phyloP scores from a whole-genome alignment of 2,113 vertebrate genomes.

The Crotalus tigris region DNA sequence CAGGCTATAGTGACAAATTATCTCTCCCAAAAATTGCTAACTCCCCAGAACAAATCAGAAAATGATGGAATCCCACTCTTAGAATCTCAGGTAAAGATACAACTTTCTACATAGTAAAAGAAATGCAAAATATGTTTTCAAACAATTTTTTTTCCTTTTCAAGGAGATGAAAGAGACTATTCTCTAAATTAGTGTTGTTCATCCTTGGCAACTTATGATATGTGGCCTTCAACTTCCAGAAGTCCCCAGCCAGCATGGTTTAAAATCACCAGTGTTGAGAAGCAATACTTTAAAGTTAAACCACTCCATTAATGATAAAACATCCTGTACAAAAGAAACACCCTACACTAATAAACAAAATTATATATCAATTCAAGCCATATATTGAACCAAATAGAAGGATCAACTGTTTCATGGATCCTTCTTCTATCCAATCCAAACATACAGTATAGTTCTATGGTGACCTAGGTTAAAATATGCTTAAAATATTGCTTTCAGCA shows the following conservation, averaged over 20 bases:
- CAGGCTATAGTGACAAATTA: background rate
- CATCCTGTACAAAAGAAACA: background rate
- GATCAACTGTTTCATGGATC: background rate
- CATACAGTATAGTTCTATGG: background rate
- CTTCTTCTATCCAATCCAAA: background rate
- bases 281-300: background rate
- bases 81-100: background rate
- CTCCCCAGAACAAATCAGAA: background rate
- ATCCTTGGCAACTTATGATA: background rate
- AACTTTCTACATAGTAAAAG: background rate
- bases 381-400: background rate
- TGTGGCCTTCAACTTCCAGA: background rate
- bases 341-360: background rate
- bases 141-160: background rate
- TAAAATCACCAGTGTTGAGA: background rate
- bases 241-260: background rate
- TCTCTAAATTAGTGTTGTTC: background rate
- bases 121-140: background rate
- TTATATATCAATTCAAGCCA: background rate
- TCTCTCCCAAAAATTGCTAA: background rate
- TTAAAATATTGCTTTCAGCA: background rate
- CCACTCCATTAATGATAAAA: background rate
- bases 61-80: background rate
- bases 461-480: background rate
- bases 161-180: background rate